Base-by-base conservation (phyloP, 1,140 invertebrate genomes). In the Drosophila punjabiensis region DNA sequence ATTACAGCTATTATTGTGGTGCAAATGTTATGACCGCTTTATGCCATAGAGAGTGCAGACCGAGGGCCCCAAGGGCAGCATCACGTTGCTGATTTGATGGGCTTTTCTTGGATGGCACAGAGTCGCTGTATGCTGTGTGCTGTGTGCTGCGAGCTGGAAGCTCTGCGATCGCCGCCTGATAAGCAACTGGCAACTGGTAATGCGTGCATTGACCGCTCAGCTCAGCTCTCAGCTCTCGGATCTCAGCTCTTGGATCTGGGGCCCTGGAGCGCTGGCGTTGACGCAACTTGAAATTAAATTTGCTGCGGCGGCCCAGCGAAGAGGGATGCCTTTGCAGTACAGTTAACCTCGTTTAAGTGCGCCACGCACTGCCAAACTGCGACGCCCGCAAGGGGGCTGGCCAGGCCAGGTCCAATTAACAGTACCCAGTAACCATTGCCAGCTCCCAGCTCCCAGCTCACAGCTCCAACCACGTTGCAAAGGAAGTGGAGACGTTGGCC, bases 41-140 rank as follows among this genome's bases (percentile, higher is more conserved):
- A 65, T 47, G 45, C 35, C 55, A 28, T 56, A 37, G 55, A 24
- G 74, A 52, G 52, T 28, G 56, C 48, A 56, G 52, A 37, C 47
- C 35, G 53, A 76, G 61, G 63, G 69, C 86, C 86, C 85, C 62
- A 76, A 85, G 86, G 85, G 86, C 86, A 81, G 81, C 84, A 65
- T 88, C 84, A 89, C 86, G 86, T 88, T 88, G 81, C 81, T 81
- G 85, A 90, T 88, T 88, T 85, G 78, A 88, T 90, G 85, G 81
- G 67, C 55, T 76, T 79, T 77, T 76, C 32, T 66, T 41, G 20
- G 78, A 20, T 45, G 16, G 43, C 48, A 28, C 20, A 20, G 43
- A 43, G 59, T 37, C 7, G 61, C 30, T 73, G 52, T 7, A 35
- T 37, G 60, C 37, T 74, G 52, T 7, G 41, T 33, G 58, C 32